Conservation (phyloP, 2,888 invertebrate species). For the Caenorhabditis wallacei region DNA sequence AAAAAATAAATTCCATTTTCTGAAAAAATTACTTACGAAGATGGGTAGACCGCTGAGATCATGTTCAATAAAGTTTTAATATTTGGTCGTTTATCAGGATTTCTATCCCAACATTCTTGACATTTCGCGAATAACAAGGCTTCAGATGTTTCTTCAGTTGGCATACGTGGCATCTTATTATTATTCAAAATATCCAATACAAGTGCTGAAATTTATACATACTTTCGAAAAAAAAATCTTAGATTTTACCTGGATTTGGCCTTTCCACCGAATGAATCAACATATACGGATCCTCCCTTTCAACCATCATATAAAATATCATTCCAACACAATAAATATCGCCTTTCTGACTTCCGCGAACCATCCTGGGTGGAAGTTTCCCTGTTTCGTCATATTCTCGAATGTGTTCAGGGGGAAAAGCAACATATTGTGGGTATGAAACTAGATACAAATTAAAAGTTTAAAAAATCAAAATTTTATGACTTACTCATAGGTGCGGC, state of each 20-base stretch:
- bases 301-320: slow-evolving; percentile 74
- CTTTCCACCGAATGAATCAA: slow-evolving; percentile 33
- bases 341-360: slow-evolving; percentile 71
- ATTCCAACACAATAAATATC: slow-evolving; percentile 77
- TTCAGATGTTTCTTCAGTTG: slow-evolving; percentile 14
- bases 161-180: slow-evolving; percentile 28
- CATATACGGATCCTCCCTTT: slow-evolving; percentile 70
- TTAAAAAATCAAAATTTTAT: background rate
- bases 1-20: too few relatives aligned
- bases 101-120: slow-evolving; percentile 48
- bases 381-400: slow-evolving; percentile 71
- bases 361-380: slow-evolving; percentile 68
- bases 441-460: slow-evolving; percentile 32
- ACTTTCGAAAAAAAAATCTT: background rate
- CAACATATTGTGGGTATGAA: slow-evolving; percentile 67
- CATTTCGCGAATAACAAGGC: slow-evolving; percentile 16
- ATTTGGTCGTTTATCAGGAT: slow-evolving; percentile 37
- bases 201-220: slow-evolving; percentile 34
- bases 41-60: slow-evolving; percentile 37
- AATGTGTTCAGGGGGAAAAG: slow-evolving; percentile 79
- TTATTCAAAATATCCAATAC: slow-evolving; percentile 41
- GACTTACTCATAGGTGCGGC: slow-evolving; percentile 55
- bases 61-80: slow-evolving; percentile 33
- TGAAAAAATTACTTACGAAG: slow-evolving; percentile 18
- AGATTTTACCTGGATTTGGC: slow-evolving; percentile 41